These are phyloP conservation scores for Nomada goodeniana DNA, from an alignment of 2,888 invertebrate genomes.

Conservation along the genomic window DNA sequence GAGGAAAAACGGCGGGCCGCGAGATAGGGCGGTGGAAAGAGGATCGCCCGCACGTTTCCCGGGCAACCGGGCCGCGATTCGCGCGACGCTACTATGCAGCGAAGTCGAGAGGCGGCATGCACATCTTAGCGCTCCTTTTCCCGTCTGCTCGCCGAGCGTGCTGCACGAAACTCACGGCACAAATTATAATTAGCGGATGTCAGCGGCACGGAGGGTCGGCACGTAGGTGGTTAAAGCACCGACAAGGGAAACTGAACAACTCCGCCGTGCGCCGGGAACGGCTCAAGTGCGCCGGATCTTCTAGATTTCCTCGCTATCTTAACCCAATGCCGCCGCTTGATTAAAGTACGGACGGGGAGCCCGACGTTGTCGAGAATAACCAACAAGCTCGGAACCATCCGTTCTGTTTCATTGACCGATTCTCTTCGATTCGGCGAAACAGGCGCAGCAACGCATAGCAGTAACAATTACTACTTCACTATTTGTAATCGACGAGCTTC, in stretches of 20 bases:
- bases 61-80: not conserved
- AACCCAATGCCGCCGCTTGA: conserved; percentile 26
- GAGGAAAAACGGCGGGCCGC: conserved; percentile 28
- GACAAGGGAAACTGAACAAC: conserved; percentile 35
- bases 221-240: conserved; percentile 63
- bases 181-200: conserved; percentile 74
- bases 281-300: conserved; percentile 12
- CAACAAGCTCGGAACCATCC: not conserved
- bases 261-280: not conserved
- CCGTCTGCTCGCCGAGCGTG: conserved; percentile 22
- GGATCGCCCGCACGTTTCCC: conserved; percentile 1
- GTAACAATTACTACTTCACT: too few species aligned
- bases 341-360: conserved; percentile 9
- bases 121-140: conserved; percentile 49
- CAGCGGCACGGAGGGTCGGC: conserved; percentile 63
- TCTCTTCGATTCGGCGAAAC: not conserved
- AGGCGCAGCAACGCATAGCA: too few species aligned
- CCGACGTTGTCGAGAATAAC: not conserved
- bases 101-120: conserved; percentile 47
- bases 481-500: too few species aligned
- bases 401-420: not conserved
- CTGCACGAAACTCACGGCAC: conserved; percentile 61
- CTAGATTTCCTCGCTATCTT: conserved; percentile 24
- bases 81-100: conserved; percentile 27
- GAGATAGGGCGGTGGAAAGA: not conserved